Conservation (phyloP, 2,797 vertebrate genomes). For the Lemur catta region DNA sequence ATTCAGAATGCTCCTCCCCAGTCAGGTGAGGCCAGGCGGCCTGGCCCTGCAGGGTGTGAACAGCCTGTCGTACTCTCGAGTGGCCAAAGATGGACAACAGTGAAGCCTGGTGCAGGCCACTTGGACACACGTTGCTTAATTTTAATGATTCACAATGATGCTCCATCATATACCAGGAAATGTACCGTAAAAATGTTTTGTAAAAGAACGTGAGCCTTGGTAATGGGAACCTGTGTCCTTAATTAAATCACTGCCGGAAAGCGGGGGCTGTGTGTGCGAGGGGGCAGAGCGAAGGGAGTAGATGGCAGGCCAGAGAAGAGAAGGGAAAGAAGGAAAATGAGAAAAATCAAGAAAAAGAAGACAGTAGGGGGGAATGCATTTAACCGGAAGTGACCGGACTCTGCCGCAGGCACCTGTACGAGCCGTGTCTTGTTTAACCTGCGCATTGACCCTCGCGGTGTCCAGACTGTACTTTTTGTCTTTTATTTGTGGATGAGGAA, state of each 20-base stretch:
- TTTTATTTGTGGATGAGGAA: neutral
- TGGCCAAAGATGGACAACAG: neutral
- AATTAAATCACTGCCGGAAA: neutral
- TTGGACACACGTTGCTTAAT: neutral
- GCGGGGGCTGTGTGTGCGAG: neutral
- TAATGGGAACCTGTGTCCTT: neutral
- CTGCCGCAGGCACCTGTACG: neutral
- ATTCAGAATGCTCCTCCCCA: neutral
- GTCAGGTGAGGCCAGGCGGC: neutral
- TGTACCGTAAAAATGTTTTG: neutral
- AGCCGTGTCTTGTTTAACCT: neutral
- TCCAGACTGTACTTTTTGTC: neutral
- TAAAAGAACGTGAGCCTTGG: neutral
- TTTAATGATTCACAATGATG: constrained; percentile 27
- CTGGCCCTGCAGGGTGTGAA: neutral
- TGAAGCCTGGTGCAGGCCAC: neutral
- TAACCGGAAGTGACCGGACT: neutral
- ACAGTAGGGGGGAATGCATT: neutral
- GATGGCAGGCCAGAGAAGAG: neutral
- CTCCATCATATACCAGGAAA: constrained; percentile 6
- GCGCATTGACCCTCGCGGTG: neutral
- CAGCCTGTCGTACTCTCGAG: neutral
- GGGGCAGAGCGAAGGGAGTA: neutral
- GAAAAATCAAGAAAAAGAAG: neutral
- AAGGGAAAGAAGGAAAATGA: neutral